phyloP scores from a whole-genome alignment of 37 sponge, comb jelly and placozoan species.

The Ianthella basta region DNA sequence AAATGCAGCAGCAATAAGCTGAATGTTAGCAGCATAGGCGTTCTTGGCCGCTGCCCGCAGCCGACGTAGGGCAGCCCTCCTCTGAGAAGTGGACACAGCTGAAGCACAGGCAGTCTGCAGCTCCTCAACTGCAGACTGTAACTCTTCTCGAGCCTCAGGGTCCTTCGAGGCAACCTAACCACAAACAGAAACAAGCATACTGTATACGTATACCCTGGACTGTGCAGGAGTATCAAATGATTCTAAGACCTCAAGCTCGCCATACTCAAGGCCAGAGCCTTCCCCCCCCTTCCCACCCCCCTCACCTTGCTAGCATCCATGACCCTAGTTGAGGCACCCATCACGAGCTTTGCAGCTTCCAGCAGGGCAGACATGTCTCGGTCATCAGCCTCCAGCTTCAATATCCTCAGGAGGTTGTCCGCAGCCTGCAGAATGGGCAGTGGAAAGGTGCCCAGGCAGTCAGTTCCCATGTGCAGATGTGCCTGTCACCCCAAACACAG shows the following conservation, averaged over 20 bases:
- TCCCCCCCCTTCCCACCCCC: too few species aligned
- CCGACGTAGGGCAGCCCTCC: slow-evolving; percentile 84
- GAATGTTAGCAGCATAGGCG: slow-evolving; percentile 87
- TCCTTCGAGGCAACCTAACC: slow-evolving; percentile 65
- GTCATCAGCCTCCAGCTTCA: slow-evolving; percentile 87
- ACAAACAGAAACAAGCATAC: not conserved
- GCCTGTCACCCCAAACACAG: too few species aligned
- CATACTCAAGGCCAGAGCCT: too few species aligned
- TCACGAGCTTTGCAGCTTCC: slow-evolving; percentile 86
- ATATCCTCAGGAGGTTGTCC: slow-evolving; percentile 71
- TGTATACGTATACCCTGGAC: too few species aligned
- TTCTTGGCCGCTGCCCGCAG: slow-evolving; percentile 95
- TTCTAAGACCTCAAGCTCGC: too few species aligned
- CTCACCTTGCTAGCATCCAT: slow-evolving; percentile 89
- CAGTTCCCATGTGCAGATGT: too few species aligned
- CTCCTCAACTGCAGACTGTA: slow-evolving; percentile 79
- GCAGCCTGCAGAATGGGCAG: slow-evolving; percentile 56
- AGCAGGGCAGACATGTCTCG: slow-evolving; percentile 85
- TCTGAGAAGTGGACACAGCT: slow-evolving; percentile 73
- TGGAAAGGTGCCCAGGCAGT: not conserved
- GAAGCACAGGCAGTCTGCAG: slow-evolving; percentile 67
- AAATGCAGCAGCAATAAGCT: slow-evolving; percentile 95
- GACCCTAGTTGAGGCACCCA: slow-evolving; percentile 91
- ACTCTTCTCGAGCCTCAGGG: slow-evolving; percentile 61
- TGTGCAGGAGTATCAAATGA: too few species aligned